Percentiles rank a stretch among this genome's conserved stretches.
These are phyloP conservation scores for Podarcis cretensis DNA, from an alignment of 2,113 vertebrate species.

Conservation along the genomic window DNA sequence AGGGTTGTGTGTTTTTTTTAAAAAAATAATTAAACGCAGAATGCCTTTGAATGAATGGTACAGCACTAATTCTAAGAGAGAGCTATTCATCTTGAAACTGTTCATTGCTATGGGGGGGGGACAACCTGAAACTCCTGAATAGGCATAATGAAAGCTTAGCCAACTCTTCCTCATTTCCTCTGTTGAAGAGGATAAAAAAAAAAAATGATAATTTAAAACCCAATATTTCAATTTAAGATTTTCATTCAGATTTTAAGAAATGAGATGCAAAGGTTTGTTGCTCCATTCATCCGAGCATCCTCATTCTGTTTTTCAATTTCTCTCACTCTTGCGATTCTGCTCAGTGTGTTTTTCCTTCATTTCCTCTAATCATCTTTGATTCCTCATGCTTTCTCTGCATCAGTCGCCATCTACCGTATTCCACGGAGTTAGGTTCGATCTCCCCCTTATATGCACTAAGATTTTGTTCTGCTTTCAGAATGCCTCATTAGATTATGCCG, in stretches of 20 bases:
- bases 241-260: not conserved
- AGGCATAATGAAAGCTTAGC: not conserved
- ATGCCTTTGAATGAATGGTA: not conserved
- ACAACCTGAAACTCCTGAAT: not conserved
- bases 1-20: not conserved
- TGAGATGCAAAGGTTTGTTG: not conserved
- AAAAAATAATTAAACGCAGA: not conserved
- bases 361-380: not conserved
- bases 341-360: not conserved
- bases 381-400: not conserved
- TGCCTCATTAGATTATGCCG: slow-evolving; percentile 20
- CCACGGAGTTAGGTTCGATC: not conserved
- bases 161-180: not conserved
- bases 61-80: not conserved
- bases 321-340: not conserved
- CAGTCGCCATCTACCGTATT: not conserved
- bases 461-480: not conserved
- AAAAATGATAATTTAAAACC: not conserved
- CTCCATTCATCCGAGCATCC: too few relatives aligned
- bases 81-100: not conserved
- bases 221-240: not conserved
- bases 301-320: not conserved
- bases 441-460: not conserved
- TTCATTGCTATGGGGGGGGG: too few relatives aligned
- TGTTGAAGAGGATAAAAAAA: not conserved